Evolutionary conservation across 2,888 invertebrate genomes (phyloP), one percentile per base, ranked within the genome.

Genomic region (Parnassius smintheus): DNA sequence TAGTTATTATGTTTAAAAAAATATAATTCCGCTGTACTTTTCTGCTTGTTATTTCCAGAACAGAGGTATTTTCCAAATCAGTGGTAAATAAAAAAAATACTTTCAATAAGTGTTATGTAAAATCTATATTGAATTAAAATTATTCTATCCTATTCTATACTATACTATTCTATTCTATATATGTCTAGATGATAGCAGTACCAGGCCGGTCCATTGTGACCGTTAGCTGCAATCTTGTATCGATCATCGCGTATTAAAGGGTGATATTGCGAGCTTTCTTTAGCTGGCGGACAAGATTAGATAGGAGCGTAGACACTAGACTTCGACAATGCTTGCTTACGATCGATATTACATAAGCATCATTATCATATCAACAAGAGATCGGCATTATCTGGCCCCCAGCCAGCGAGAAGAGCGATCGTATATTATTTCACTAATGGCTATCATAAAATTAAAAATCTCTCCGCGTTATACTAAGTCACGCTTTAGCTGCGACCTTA

Each of bases 281-380:
- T 68, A 69, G 65, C 68, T 66, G 67, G 66, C 67, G 58, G 55
- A 58, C 59, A 65, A 67, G 72, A 68, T 72, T 66, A 68, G 59
- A 64, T 66, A 66, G 69, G 55, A 68, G 61, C 67, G 61, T 60
- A 53, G 63, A 65, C 61, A 64, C 59, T 64, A 64, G 64, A 64
- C 13, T 51, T 56, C 48, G 64, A 64, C 59, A 52, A 66, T 53
- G 66, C 61, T 65, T 66, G 64, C 64, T 63, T 59, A 64, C 57
- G 65, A 69, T 69, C 70, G 65, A 70, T 71, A 68, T 69, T 69
- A 64, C 61, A 59, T 65, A 66, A 73, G 71, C 65, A 66, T 66
- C 72, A 69, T 73, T 73, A 72, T 65, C 71, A 73, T 73, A 73
- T 70, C 71, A 69, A 70, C 66, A 65, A 72, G 68, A 64, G 25